Conservation (phyloP, 2,113 vertebrate species). For the Anhinga anhinga region DNA sequence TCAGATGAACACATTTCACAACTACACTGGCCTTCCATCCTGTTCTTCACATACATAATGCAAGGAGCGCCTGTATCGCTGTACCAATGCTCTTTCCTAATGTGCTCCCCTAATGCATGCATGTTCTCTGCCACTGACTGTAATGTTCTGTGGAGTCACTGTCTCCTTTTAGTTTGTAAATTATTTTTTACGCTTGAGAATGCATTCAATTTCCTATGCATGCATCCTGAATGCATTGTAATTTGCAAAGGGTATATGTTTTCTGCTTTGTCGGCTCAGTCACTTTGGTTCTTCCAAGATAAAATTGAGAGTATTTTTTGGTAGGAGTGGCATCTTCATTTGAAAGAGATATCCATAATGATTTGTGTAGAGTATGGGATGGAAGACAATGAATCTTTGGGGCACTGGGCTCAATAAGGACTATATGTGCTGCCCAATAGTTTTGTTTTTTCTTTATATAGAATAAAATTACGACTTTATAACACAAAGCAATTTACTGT, state of each 20-base stretch:
- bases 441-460: not conserved
- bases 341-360: not conserved
- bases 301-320: not conserved
- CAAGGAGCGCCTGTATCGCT: rapidly evolving
- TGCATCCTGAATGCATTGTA: not conserved
- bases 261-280: not conserved
- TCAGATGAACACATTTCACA: too few relatives aligned
- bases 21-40: not conserved
- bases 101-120: not conserved
- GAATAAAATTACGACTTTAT: not conserved
- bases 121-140: not conserved
- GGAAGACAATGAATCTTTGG: not conserved
- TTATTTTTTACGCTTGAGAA: not conserved
- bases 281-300: not conserved
- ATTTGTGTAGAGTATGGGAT: not conserved
- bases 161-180: not conserved
- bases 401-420: not conserved
- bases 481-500: not conserved
- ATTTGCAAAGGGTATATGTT: not conserved
- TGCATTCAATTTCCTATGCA: not conserved
- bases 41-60: not conserved
- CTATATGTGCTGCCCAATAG: not conserved
- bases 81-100: not conserved
- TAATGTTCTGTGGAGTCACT: not conserved
- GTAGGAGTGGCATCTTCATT: not conserved